Conservation (phyloP, 2,113 vertebrate species). For the Entomyzon cyanotis region DNA sequence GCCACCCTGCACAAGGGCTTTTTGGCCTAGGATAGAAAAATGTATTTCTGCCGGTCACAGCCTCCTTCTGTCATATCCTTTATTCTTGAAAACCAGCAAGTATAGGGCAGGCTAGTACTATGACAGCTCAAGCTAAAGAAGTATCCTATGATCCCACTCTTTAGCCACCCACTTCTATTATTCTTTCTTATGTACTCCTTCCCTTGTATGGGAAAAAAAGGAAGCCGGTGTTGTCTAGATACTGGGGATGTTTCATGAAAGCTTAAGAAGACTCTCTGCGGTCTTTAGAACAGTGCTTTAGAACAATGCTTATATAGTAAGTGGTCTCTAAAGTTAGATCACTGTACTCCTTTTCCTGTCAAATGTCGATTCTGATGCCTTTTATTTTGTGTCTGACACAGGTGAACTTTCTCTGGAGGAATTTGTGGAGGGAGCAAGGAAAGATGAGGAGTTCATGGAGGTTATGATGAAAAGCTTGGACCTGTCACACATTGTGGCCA, state of each 20-base stretch:
- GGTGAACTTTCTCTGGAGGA: conserved; percentile 90
- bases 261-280: not conserved
- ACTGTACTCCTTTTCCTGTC: not conserved
- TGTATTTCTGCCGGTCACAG: not conserved
- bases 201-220: not conserved
- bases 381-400: conserved; percentile 51
- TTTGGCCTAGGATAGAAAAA: not conserved
- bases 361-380: not conserved
- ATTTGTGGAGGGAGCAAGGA: conserved; percentile 87
- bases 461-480: conserved; percentile 91
- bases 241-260: not conserved
- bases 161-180: not conserved
- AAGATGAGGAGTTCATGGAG: conserved; percentile 87
- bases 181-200: not conserved
- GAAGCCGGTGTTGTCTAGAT: not conserved
- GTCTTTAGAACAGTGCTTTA: not conserved
- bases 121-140: not conserved
- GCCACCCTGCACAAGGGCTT: not conserved
- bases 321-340: not conserved
- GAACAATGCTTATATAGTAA: not conserved
- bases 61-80: not conserved
- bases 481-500: conserved; percentile 85
- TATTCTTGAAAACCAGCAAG: not conserved
- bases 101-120: not conserved
- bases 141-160: not conserved